A percentile compares a stretch with the other conserved stretches of the same genome.
phyloP scores from a whole-genome alignment of 2,113 vertebrate genomes.

The Tetraodon nigroviridis region DNA sequence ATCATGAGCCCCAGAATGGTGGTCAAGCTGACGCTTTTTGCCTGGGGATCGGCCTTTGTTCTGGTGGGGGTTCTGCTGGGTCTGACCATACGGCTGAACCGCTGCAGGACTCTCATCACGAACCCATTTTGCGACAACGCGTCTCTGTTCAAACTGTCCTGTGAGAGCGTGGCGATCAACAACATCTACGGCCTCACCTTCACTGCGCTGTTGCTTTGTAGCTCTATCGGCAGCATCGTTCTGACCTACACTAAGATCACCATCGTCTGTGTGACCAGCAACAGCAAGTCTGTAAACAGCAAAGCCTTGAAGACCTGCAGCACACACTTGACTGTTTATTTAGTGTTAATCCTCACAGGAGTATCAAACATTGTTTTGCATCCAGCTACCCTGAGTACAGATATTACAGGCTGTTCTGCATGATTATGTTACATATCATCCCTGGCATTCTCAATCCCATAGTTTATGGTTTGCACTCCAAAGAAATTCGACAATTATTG shows the following conservation, averaged over 20 bases:
- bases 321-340: slow-evolving; percentile 56
- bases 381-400: neutral
- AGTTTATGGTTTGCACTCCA: neutral
- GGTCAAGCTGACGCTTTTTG: slow-evolving; percentile 41
- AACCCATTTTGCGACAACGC: slow-evolving; percentile 64
- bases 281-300: slow-evolving; percentile 60
- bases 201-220: slow-evolving; percentile 39
- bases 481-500: neutral
- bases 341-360: slow-evolving; percentile 22
- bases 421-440: neutral
- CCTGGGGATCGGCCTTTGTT: slow-evolving; percentile 52
- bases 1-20: slow-evolving; percentile 62
- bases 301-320: slow-evolving; percentile 66
- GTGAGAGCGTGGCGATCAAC: slow-evolving; percentile 54
- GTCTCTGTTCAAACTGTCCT: slow-evolving; percentile 67
- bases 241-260: slow-evolving; percentile 62
- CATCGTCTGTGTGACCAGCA: slow-evolving; percentile 48
- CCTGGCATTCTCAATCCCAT: neutral
- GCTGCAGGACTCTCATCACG: slow-evolving; percentile 50
- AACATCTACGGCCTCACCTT: slow-evolving; percentile 59
- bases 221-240: slow-evolving; percentile 52
- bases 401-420: neutral
- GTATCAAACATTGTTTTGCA: neutral
- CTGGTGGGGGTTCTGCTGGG: slow-evolving; percentile 52
- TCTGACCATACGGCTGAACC: slow-evolving; percentile 52